Conservation (phyloP, 2,888 invertebrate species). For the Chrysodeixis includens region DNA sequence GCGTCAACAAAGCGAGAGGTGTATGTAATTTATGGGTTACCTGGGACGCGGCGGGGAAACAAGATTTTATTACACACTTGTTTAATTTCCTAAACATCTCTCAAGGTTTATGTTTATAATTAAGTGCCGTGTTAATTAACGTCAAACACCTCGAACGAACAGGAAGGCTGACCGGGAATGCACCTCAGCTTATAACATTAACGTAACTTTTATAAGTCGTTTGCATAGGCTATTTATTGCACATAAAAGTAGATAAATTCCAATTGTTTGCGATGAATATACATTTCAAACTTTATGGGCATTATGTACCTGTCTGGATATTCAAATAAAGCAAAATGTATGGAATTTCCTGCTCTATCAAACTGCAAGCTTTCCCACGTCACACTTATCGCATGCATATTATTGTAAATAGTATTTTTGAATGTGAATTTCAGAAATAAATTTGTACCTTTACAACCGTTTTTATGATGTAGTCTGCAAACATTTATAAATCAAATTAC, state of each 20-base stretch:
- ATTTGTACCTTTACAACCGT: no score
- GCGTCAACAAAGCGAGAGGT: conserved; percentile 60
- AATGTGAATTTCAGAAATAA: no score
- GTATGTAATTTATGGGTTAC: conserved; percentile 70
- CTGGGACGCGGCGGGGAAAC: conserved; percentile 63
- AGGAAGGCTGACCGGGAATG: conserved; percentile 23
- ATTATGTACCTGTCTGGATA: neutral
- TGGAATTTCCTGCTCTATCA: neutral
- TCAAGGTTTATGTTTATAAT: conserved; percentile 63
- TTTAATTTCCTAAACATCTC: conserved; percentile 73
- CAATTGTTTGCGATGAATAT: neutral
- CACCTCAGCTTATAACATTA: conserved; percentile 39
- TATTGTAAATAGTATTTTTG: no score
- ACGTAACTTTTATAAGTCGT: conserved; percentile 25
- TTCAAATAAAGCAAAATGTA: neutral
- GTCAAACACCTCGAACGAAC: conserved; percentile 34
- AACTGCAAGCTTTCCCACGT: neutral
- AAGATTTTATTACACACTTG: conserved; percentile 76
- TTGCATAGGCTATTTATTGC: conserved; percentile 18
- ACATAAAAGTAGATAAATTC: conserved; percentile 22
- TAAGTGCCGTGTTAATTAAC: conserved; percentile 64
- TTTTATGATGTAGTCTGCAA: no score
- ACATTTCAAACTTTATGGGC: neutral
- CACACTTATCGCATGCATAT: neutral
- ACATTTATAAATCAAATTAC: no score